A percentile compares a stretch with the other conserved stretches of the same genome.
Conservation (phyloP, 2,113 vertebrate genomes). For the Perca fluviatilis region DNA sequence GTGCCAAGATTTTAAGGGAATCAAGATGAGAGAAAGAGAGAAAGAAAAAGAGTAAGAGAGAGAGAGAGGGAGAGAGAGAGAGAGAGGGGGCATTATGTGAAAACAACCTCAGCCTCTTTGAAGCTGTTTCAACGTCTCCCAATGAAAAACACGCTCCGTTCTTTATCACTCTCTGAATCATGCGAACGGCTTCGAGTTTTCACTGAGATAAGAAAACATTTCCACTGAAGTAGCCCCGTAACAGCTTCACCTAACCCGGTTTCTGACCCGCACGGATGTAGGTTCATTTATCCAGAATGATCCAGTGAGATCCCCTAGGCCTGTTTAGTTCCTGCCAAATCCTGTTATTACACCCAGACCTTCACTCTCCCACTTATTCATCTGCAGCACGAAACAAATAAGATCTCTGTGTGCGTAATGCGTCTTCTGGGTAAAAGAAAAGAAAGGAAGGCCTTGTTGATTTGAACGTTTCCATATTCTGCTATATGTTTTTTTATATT, state of each 20-base stretch:
- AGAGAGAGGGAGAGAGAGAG: no score
- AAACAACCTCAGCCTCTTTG: conserved; percentile 68
- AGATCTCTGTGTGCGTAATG: background rate
- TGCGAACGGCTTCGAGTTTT: conserved; percentile 25
- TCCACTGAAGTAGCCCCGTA: conserved; percentile 56
- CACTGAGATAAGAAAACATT: conserved; percentile 66
- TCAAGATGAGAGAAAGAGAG: conserved; percentile 51
- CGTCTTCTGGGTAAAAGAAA: background rate
- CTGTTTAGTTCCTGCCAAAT: conserved; percentile 54
- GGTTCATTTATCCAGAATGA: conserved; percentile 56
- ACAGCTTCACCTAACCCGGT: conserved; percentile 31
- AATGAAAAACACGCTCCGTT: conserved; percentile 53
- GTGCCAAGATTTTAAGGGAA: conserved; percentile 65
- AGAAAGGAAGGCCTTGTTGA: background rate
- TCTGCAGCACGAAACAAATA: conserved; percentile 47
- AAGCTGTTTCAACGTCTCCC: conserved; percentile 54
- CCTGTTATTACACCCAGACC: conserved; percentile 58
- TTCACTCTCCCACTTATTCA: conserved; percentile 35
- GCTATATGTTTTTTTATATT: conserved; percentile 3
- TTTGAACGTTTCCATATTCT: conserved; percentile 53
- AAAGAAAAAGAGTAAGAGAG: no score
- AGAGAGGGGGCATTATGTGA: conserved; percentile 44
- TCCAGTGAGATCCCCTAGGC: conserved; percentile 52
- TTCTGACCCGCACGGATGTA: conserved; percentile 43
- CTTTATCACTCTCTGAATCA: conserved; percentile 42